Conservation (phyloP, 2,113 vertebrate species). For the Ursus arctos region DNA sequence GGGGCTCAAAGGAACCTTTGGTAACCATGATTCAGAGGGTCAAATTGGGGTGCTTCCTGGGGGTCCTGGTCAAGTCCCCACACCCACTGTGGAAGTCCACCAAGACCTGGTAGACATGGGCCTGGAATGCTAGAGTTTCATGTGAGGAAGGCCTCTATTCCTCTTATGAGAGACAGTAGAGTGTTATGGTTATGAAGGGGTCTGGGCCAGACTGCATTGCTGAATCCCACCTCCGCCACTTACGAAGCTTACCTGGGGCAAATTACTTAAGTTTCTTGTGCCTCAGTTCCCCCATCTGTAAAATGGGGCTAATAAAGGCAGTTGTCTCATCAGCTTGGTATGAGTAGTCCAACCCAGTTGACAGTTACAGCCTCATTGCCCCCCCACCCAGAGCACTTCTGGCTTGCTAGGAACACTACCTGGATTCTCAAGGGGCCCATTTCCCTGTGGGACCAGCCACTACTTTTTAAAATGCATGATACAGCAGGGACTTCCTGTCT, state of each 20-base stretch:
- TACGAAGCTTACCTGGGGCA: not conserved
- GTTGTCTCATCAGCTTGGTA: not conserved
- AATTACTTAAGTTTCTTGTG: not conserved
- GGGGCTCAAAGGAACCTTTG: not conserved
- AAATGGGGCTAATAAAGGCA: not conserved
- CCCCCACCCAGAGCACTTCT: not conserved
- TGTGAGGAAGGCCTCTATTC: not conserved
- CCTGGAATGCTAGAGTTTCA: not conserved
- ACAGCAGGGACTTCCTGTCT: not conserved
- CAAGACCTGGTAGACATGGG: not conserved
- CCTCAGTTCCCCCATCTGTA: not conserved
- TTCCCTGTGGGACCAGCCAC: not conserved
- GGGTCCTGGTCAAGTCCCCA: not conserved
- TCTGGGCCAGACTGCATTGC: not conserved
- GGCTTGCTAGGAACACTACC: not conserved
- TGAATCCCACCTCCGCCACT: not conserved
- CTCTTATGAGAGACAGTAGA: not conserved
- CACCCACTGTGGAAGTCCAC: not conserved
- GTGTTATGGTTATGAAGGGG: not conserved
- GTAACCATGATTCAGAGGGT: not conserved
- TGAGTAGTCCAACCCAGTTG: not conserved
- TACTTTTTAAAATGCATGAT: not conserved
- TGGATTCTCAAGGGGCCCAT: not conserved
- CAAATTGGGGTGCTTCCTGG: not conserved
- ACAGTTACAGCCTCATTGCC: not conserved